Conservation (phyloP, 2,888 invertebrate genomes). For the Himalopsyche japonica region DNA sequence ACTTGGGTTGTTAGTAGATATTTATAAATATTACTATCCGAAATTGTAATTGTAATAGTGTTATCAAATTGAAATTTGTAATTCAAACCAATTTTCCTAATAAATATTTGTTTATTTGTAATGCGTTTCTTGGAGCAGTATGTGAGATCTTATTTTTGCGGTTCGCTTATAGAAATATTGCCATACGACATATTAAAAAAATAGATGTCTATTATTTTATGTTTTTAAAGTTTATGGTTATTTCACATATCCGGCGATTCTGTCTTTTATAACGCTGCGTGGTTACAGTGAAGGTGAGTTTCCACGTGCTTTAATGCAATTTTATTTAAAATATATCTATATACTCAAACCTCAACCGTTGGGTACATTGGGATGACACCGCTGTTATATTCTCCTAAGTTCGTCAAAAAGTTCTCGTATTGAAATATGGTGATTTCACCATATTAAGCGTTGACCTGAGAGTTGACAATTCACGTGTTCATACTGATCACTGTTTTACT, state of each 20-base stretch:
- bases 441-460: background rate
- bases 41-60: no score
- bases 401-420: background rate
- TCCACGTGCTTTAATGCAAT: background rate
- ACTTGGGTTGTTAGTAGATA: no score
- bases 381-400: background rate
- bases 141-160: no score
- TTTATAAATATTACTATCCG: no score
- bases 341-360: background rate
- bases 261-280: slow-evolving; percentile 18
- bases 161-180: no score
- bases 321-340: background rate
- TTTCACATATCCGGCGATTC: background rate
- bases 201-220: no score
- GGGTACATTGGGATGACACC: no score
- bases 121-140: no score
- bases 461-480: background rate
- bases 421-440: background rate
- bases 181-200: no score
- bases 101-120: no score
- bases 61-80: no score
- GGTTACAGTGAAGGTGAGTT: slow-evolving; percentile 24
- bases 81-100: no score
- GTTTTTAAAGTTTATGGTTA: background rate
- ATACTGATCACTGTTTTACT: background rate